Evolutionary conservation across 2,797 vertebrate genomes (phyloP), one percentile per base, ranked within the genome.

Genomic region (Neosilurus hyrtlii): DNA sequence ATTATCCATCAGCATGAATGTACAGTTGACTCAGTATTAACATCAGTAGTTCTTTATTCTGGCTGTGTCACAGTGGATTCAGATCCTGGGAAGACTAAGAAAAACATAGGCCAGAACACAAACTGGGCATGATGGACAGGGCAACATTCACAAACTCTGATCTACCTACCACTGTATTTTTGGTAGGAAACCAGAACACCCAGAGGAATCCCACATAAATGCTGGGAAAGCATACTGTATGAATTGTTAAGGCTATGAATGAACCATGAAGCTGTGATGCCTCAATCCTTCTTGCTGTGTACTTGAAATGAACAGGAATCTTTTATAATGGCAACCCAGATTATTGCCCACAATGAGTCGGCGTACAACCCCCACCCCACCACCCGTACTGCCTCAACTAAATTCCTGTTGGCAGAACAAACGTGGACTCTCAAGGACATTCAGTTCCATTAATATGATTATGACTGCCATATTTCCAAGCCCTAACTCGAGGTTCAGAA

Each of bases 381-480:
- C 65, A 43, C 43, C 4, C 65, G 70, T 74, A 85, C 80, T 74
- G 74, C 78, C 49, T 81, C 30, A 79, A 81, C 70, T 67, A 80
- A 84, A 84, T 80, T 84, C 71, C 80, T 79, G 61, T 83, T 80
- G 81, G 73, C 75, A 78, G 59, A 86, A 78, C 37, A 79, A 75
- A 82, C 77, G 82, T 70, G 62, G 35, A 79, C 79, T 84, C 80
- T 85, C 72, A 86, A 80, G 83, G 79, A 71, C 62, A 57, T 57
- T 67, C 51, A 51, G 37, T 82, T 88, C 86, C 81, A 86, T 83
- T 84, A 83, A 71, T 77, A 67, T 79, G 68, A 86, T 87, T 85
- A 89, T 79, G 70, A 71, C 65, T n/a, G 52, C 74, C 70, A 72
- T 80, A 86, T 87, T 81, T 71, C 35, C 37, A n/a, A 87, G 37